Percentiles rank a stretch among this genome's conserved stretches.
Conservation (phyloP, 2,888 invertebrate species). For the Adela reaumurella region DNA sequence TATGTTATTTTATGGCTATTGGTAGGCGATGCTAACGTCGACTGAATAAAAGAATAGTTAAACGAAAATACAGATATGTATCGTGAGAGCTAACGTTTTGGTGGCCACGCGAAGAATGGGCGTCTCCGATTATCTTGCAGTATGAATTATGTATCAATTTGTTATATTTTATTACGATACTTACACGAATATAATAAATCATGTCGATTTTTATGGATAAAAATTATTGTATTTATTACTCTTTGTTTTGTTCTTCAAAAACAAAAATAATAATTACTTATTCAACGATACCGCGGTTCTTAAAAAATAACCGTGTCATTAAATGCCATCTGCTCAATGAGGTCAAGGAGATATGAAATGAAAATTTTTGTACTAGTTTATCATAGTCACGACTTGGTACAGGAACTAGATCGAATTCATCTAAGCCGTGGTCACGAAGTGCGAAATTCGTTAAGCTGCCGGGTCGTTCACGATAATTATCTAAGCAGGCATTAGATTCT, state of each 20-base stretch:
- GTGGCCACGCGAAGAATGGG: not conserved
- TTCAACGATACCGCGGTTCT: too few species aligned
- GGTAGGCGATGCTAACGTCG: too few species aligned
- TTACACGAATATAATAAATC: too few species aligned
- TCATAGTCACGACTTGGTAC: not conserved
- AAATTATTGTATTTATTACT: too few species aligned
- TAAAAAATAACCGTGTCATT: too few species aligned
- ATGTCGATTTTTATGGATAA: too few species aligned
- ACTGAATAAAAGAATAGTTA: not conserved
- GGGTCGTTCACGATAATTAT: not conserved
- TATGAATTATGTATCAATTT: too few species aligned
- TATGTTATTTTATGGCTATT: too few species aligned
- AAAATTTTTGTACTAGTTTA: not conserved
- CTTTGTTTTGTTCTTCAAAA: too few species aligned
- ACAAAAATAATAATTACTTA: too few species aligned
- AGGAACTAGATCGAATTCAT: not conserved
- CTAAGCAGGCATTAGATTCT: too few species aligned
- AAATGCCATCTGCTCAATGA: not conserved
- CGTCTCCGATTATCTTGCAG: not conserved
- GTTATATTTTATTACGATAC: too few species aligned
- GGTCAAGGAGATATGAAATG: not conserved
- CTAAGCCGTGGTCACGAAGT: not conserved
- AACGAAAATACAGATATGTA: not conserved
- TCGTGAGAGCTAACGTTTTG: not conserved
- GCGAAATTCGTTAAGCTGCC: not conserved